Evolutionary conservation across 2,113 vertebrate species (phyloP), one percentile per base, ranked within the genome.

Genomic region (Odobenus rosmarus): DNA sequence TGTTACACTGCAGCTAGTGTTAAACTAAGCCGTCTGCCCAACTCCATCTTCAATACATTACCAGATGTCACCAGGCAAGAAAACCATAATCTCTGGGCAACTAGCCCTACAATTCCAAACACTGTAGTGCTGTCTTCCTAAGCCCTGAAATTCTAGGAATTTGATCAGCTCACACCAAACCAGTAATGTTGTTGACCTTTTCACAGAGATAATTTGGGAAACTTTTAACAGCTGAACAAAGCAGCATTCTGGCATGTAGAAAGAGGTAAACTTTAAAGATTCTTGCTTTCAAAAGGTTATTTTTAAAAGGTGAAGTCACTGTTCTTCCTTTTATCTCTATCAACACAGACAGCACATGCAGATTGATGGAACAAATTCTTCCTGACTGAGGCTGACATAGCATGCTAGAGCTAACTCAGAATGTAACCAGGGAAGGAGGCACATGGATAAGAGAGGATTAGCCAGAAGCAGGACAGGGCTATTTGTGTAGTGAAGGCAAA

Each of bases 91-190:
- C 69, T 74, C 57, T 46, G 23, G 28, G 28, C 21, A 85, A 93
- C 12, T 18, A 90, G 61, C 12, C 46, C 42, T 51, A 62, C n/a
- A 77, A 53, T 69, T 61, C n/a, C 39, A 84, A 26, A 81, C 18
- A 59, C 10, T 57, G 5, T 72, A 12, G 16, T 61, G 72, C 24
- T 84, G 21, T 67, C 26, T 83, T 36, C 18, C 21, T 51, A 69
- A 80, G 14, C 28, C 12, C 51, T 93, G 28, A 90, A 97, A 96
- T 80, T 87, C 96, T 95, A 94, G 57, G 84, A 95, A 84, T 85
- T 85, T 90, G 71, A 91, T 97, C 53, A 90, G 91, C 67, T 97
- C 77, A 95, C 82, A 93, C 4, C 31, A 94, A 94, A 59, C 39
- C 55, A 71, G 69, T 81, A 87, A 90, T 90, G 80, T 80, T 85